Percentiles rank a stretch among this genome's conserved stretches.
Conservation (phyloP, 2,888 invertebrate species). For the Rhyacophila evoluta region DNA sequence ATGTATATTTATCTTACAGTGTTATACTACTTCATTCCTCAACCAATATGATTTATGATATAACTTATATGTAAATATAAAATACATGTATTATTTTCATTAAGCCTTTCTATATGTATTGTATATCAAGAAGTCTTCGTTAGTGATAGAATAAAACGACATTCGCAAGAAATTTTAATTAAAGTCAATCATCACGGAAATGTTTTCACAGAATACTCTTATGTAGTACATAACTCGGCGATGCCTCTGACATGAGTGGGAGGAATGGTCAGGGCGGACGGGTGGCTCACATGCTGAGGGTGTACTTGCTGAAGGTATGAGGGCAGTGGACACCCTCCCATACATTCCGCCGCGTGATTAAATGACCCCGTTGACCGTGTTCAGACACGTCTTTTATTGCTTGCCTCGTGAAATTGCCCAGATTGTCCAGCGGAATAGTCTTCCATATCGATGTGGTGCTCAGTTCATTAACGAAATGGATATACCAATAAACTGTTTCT, state of each 20-base stretch:
- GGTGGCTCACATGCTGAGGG: background rate
- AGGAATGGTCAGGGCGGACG: background rate
- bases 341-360: conserved; percentile 70
- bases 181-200: background rate
- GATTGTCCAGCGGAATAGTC: conserved; percentile 41
- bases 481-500: too few species aligned
- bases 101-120: too few species aligned
- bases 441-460: background rate
- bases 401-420: conserved; percentile 49
- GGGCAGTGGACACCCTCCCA: background rate
- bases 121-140: too few species aligned
- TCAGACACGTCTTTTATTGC: conserved; percentile 57
- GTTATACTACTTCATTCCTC: too few species aligned
- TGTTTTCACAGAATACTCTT: background rate
- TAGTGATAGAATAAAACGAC: too few species aligned
- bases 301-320: background rate
- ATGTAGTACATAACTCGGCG: background rate
- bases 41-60: too few species aligned
- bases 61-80: too few species aligned
- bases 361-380: conserved; percentile 67
- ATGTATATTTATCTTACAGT: too few species aligned
- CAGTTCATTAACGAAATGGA: background rate
- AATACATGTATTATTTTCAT: too few species aligned
- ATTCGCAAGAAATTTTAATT: too few species aligned
- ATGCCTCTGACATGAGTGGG: background rate